These are phyloP conservation scores for Cynoglossus semilaevis DNA, from an alignment of 2,113 vertebrate species.

Conservation along the genomic window DNA sequence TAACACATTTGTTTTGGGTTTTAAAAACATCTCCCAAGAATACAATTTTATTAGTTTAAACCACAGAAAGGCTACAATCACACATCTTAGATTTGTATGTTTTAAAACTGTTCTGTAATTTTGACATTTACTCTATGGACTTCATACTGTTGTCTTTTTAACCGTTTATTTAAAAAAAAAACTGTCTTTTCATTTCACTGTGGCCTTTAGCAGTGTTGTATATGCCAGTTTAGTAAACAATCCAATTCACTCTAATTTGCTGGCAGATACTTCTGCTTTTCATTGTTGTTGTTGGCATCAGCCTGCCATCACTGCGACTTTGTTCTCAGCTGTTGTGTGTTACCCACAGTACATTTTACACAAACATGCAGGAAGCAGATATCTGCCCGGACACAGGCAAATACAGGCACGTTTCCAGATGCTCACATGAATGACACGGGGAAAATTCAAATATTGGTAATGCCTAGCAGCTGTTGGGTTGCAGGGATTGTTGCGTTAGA, in stretches of 20 bases:
- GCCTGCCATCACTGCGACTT: slow-evolving; percentile 53
- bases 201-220: slow-evolving; percentile 54
- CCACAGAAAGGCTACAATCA: not conserved
- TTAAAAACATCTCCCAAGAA: no score
- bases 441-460: slow-evolving; percentile 19
- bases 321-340: slow-evolving; percentile 56
- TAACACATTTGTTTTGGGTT: no score
- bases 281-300: slow-evolving; percentile 50
- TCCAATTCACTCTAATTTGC: slow-evolving; percentile 52
- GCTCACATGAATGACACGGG: slow-evolving; percentile 29
- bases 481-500: slow-evolving; percentile 4
- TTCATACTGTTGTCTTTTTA: slow-evolving; percentile 4
- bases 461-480: slow-evolving; percentile 29
- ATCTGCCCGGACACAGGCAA: slow-evolving; percentile 10
- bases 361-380: slow-evolving; percentile 2
- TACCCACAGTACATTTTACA: slow-evolving; percentile 31
- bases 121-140: slow-evolving; percentile 5
- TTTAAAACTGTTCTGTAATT: no score
- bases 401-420: slow-evolving; percentile 30
- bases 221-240: slow-evolving; percentile 48
- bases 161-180: slow-evolving; percentile 42
- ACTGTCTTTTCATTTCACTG: slow-evolving; percentile 38
- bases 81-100: not conserved
- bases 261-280: slow-evolving; percentile 52
- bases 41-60: not conserved